phyloP scores from a whole-genome alignment of 2,113 vertebrate species.

The Otolemur garnettii region DNA sequence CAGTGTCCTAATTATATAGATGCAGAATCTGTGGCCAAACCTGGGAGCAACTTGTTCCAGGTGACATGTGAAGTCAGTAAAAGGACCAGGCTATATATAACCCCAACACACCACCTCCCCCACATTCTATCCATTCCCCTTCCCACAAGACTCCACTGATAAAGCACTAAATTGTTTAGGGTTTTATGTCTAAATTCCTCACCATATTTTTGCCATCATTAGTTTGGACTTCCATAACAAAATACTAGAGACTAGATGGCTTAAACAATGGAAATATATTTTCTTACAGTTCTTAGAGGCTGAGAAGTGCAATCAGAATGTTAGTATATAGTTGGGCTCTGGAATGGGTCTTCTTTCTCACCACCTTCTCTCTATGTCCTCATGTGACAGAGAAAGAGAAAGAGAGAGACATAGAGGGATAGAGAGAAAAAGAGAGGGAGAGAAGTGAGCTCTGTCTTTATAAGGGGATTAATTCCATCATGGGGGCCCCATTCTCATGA shows the following conservation, averaged over 20 bases:
- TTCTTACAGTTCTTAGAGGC: neutral
- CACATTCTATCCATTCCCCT: neutral
- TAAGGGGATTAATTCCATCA: neutral
- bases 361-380: neutral
- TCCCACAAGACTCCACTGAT: neutral
- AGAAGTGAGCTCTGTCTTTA: neutral
- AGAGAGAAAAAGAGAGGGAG: neutral
- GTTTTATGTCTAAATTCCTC: neutral
- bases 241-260: neutral
- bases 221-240: neutral
- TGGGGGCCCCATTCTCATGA: neutral
- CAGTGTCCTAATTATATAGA: neutral
- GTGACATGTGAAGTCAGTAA: neutral
- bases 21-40: neutral
- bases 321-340: neutral
- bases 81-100: neutral
- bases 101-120: neutral
- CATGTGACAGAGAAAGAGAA: neutral
- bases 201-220: neutral
- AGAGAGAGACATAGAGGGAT: neutral
- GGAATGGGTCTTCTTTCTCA: neutral
- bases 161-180: neutral
- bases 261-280: slow-evolving; percentile 13
- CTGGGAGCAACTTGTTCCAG: neutral
- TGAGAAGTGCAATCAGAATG: neutral